A percentile compares a stretch with the other conserved stretches of the same genome.
Evolutionary conservation across 2,113 vertebrate species (phyloP).

Genomic region (Lepisosteus osseus): DNA sequence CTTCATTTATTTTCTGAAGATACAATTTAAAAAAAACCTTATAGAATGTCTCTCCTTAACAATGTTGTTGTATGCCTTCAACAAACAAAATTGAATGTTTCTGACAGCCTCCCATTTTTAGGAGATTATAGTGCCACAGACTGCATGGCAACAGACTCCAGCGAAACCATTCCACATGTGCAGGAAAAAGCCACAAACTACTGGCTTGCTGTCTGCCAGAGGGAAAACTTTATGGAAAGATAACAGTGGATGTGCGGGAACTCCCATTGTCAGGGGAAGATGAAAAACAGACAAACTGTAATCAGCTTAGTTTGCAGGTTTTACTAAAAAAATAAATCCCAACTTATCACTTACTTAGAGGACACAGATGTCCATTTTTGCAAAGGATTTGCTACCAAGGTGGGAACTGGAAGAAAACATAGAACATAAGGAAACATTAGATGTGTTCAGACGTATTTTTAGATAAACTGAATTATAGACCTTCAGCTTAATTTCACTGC

Average conservation of each 20-base stretch:
- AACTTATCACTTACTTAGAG: too few species aligned
- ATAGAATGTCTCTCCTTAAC: not conserved
- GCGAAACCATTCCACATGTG: conserved; percentile 8
- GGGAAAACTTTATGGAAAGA: conserved; percentile 29
- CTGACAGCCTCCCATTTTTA: conserved; percentile 1
- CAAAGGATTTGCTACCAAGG: too few species aligned
- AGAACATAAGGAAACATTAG: too few species aligned
- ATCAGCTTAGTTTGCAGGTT: not conserved
- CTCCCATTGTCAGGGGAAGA: conserved; percentile 29
- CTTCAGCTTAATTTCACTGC: too few species aligned
- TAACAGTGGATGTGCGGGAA: conserved; percentile 23
- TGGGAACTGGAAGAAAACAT: too few species aligned
- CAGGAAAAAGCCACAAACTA: conserved; percentile 1
- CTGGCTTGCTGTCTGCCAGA: conserved; percentile 14
- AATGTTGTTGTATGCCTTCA: not conserved
- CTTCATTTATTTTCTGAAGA: not conserved
- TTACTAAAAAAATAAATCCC: not conserved
- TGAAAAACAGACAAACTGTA: conserved; percentile 5
- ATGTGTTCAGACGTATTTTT: too few species aligned
- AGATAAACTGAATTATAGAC: too few species aligned
- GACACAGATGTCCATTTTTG: too few species aligned
- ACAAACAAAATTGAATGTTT: not conserved
- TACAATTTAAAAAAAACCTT: not conserved
- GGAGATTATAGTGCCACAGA: not conserved
- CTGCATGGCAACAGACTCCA: not conserved